phyloP scores from a whole-genome alignment of 2,888 invertebrate species.

The Iphiclides podalirius region DNA sequence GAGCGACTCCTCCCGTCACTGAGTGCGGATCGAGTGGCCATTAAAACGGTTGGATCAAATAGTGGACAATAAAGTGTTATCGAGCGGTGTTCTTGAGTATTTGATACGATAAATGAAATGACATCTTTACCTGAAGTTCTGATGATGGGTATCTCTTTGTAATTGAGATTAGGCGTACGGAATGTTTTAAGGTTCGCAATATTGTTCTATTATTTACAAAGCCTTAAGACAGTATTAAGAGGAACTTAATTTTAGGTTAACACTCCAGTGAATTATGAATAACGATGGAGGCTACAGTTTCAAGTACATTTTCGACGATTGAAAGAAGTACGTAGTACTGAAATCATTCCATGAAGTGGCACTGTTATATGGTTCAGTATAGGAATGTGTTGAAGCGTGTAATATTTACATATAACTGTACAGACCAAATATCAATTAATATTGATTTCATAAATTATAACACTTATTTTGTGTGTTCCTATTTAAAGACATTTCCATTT shows the following conservation, averaged over 20 bases:
- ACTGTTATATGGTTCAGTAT: constrained; percentile 37
- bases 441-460: constrained; percentile 42
- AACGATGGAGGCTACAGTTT: constrained; percentile 63
- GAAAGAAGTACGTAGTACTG: constrained; percentile 39
- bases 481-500: constrained; percentile 64
- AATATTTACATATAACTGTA: constrained; percentile 41
- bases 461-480: constrained; percentile 63
- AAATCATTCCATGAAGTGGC: constrained; percentile 57
- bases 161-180: constrained; percentile 48
- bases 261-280: constrained; percentile 43
- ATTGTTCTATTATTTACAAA: constrained; percentile 45
- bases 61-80: constrained; percentile 17
- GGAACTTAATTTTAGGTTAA: constrained; percentile 51
- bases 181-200: constrained; percentile 58
- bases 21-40: constrained; percentile 29
- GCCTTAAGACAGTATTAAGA: constrained; percentile 69
- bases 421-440: constrained; percentile 56
- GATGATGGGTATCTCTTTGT: constrained; percentile 43
- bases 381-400: constrained; percentile 36
- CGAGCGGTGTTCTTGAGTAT: constrained; percentile 32
- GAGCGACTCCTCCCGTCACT: constrained; percentile 75
- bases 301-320: constrained; percentile 47
- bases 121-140: constrained; percentile 71
- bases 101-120: constrained; percentile 43
- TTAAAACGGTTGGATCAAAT: neutral